phyloP scores from a whole-genome alignment of 2,888 invertebrate genomes.

The Entomobrya proxima region DNA sequence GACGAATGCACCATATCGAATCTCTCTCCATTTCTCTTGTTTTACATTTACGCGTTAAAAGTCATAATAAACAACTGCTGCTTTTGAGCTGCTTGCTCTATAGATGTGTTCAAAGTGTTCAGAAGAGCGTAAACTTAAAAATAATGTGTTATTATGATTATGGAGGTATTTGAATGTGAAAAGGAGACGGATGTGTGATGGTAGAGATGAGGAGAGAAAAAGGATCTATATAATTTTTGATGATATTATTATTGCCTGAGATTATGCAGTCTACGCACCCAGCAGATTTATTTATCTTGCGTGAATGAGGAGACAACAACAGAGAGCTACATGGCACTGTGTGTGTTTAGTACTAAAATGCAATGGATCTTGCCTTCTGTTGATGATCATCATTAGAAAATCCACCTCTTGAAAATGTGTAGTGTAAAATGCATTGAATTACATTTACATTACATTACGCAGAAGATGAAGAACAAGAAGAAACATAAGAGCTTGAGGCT shows the following conservation, averaged over 20 bases:
- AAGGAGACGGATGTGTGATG: slow-evolving; percentile 47
- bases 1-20: background rate
- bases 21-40: background rate
- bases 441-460: background rate
- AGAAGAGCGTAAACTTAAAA: slow-evolving; percentile 6
- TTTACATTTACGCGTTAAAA: slow-evolving; percentile 5
- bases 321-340: background rate
- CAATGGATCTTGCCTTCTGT: slow-evolving; percentile 16
- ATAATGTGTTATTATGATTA: background rate
- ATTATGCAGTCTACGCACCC: slow-evolving; percentile 55
- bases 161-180: slow-evolving; percentile 49
- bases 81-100: too few species aligned
- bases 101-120: too few species aligned
- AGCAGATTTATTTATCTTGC: slow-evolving; percentile 56
- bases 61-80: slow-evolving; percentile 52
- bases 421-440: background rate
- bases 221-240: slow-evolving; percentile 23
- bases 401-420: slow-evolving; percentile 36
- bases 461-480: background rate
- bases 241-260: slow-evolving; percentile 47
- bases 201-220: background rate
- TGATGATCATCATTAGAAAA: slow-evolving; percentile 29
- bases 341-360: background rate
- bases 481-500: background rate
- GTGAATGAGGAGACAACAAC: slow-evolving; percentile 10